Evolutionary conservation across 1,140 invertebrate genomes (phyloP).

Genomic region (Linepithema humile): DNA sequence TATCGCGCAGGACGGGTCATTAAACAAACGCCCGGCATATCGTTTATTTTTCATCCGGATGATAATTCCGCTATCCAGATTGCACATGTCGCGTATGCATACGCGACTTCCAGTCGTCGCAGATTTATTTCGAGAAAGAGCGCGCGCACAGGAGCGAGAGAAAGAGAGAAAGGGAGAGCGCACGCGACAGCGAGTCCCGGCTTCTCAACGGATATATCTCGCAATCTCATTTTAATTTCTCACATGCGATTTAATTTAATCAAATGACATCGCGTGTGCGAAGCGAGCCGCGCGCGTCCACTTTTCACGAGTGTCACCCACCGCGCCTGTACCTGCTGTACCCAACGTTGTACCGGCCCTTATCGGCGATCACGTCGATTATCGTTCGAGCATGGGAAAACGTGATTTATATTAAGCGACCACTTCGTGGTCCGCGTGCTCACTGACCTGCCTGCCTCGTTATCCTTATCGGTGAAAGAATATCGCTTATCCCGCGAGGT

Average conservation of each 20-base stretch:
- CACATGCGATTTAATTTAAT: conserved; percentile 50
- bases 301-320: conserved; percentile 30
- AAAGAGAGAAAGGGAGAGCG: background rate
- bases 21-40: conserved; percentile 25
- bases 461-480: conserved; percentile 71
- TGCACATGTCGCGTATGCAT: background rate
- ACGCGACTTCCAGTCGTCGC: conserved; percentile 5
- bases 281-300: background rate
- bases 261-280: conserved; percentile 26
- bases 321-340: conserved; percentile 50
- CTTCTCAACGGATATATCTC: background rate
- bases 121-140: background rate
- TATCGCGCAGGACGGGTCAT: conserved; percentile 41
- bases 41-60: conserved; percentile 42
- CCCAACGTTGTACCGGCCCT: conserved; percentile 43
- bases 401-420: conserved; percentile 71
- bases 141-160: background rate
- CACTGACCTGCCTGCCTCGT: conserved; percentile 72
- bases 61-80: conserved; percentile 20
- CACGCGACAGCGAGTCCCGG: background rate
- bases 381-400: conserved; percentile 65
- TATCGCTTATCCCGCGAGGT: conserved; percentile 62
- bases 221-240: conserved; percentile 19
- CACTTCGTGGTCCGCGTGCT: conserved; percentile 64
- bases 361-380: conserved; percentile 67